phyloP scores from a whole-genome alignment of 2,797 vertebrate species.

The Hypotaenidia philippensis region DNA sequence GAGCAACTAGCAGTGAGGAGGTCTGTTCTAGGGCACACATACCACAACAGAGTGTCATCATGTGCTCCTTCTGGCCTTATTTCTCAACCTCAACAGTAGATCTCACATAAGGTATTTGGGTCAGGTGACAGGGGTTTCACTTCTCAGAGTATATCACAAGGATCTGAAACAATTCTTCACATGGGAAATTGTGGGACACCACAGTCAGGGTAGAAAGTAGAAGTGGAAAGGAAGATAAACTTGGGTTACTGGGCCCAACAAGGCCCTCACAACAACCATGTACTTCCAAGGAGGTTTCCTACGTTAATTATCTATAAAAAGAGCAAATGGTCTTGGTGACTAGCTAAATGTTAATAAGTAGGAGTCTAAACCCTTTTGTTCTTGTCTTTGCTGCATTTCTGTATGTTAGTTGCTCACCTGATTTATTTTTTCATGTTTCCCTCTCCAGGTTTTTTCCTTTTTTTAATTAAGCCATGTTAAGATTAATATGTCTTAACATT shows the following conservation, averaged over 20 bases:
- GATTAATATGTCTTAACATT: not conserved
- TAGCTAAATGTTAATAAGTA: not conserved
- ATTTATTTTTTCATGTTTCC: not conserved
- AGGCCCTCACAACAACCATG: not conserved
- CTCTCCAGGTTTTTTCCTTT: not conserved
- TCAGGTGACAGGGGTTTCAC: constrained; percentile 16
- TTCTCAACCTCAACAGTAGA: not conserved
- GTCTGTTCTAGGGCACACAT: not conserved
- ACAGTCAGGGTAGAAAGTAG: not conserved
- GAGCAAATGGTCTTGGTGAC: not conserved
- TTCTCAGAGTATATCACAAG: not conserved
- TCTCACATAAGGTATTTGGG: not conserved
- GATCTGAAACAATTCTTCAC: constrained; percentile 2
- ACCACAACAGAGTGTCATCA: not conserved
- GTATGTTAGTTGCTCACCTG: not conserved
- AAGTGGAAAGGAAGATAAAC: not conserved
- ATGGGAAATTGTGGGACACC: not conserved
- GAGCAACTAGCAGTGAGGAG: not conserved
- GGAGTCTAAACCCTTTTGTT: not conserved
- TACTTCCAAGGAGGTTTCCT: not conserved
- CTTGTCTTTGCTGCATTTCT: not conserved
- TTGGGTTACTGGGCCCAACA: not conserved
- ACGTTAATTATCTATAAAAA: not conserved
- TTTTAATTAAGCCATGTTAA: not conserved
- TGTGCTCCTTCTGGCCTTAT: not conserved